A percentile compares a stretch with the other conserved stretches of the same genome.
phyloP scores from a whole-genome alignment of 2,797 vertebrate species.

The Pseudocheirus occidentalis region DNA sequence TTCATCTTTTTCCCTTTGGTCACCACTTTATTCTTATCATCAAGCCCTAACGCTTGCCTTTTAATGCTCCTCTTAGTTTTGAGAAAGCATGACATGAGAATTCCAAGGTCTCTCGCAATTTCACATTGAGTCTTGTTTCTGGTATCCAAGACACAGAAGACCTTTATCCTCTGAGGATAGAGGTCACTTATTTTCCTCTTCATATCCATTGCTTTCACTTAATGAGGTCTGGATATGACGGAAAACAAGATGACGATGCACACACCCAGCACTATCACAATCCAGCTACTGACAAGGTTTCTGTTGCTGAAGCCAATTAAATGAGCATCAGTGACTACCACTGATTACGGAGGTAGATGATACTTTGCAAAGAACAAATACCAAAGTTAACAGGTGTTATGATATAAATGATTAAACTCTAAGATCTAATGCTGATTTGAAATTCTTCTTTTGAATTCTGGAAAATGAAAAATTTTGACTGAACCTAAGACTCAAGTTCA shows the following conservation, averaged over 20 bases:
- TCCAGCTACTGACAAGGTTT: neutral
- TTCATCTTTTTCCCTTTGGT: neutral
- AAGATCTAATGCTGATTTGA: conserved; percentile 16
- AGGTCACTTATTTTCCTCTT: neutral
- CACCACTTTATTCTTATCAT: neutral
- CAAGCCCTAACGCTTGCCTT: conserved; percentile 2
- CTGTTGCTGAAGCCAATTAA: neutral
- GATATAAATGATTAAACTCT: conserved; percentile 11
- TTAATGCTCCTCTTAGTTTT: conserved; percentile 13
- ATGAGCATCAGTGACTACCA: neutral
- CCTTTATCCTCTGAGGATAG: conserved; percentile 13
- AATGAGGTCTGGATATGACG: neutral
- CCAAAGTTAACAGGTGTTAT: conserved; percentile 20
- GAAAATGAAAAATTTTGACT: conserved; percentile 31
- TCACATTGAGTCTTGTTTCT: conserved; percentile 25
- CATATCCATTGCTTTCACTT: neutral
- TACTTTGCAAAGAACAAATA: conserved; percentile 23
- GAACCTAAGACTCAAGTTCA: conserved; percentile 13
- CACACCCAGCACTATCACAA: neutral
- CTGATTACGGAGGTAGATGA: conserved; percentile 62
- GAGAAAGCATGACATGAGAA: conserved; percentile 4
- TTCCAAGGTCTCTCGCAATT: neutral
- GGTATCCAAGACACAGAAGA: conserved; percentile 10
- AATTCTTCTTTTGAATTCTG: conserved; percentile 26
- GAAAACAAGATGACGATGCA: accelerated